Evolutionary conservation across 2,113 vertebrate species (phyloP).

Genomic region (Chionis minor): DNA sequence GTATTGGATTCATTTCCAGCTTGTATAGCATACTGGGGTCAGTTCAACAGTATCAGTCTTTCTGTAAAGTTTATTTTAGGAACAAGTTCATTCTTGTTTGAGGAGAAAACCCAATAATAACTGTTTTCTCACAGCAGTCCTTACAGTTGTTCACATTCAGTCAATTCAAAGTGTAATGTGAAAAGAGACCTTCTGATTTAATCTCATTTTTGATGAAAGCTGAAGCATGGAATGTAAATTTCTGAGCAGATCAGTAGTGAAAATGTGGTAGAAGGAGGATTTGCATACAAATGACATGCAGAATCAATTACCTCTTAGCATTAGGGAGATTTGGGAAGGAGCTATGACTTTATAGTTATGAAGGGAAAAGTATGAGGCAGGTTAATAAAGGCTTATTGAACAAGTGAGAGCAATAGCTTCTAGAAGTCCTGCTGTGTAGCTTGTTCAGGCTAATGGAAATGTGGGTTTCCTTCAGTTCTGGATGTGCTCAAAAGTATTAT

Average conservation of each 20-base stretch:
- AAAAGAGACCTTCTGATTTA: conserved; percentile 39
- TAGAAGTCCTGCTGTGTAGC: background rate
- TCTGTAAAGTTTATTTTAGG: background rate
- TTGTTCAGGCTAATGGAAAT: conserved; percentile 27
- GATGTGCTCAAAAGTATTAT: background rate
- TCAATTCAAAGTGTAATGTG: conserved; percentile 4
- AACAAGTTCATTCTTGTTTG: background rate
- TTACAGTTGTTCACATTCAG: conserved; percentile 11
- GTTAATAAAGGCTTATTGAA: conserved; percentile 35
- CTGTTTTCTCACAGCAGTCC: background rate
- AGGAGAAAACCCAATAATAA: background rate
- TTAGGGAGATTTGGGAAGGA: conserved; percentile 24
- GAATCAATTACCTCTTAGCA: conserved; percentile 37
- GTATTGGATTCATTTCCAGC: background rate
- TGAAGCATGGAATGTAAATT: conserved; percentile 22
- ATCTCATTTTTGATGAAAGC: conserved; percentile 36
- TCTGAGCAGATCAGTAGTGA: background rate
- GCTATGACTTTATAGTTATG: background rate
- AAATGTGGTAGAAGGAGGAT: background rate
- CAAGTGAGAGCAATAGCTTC: conserved; percentile 18
- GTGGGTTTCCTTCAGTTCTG: background rate
- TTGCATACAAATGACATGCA: conserved; percentile 43
- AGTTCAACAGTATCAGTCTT: background rate
- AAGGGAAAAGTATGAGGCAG: background rate
- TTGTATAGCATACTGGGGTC: background rate